These are phyloP conservation scores for Perizoma flavofasciatum DNA, from an alignment of 2,888 invertebrate genomes.

Conservation along the genomic window DNA sequence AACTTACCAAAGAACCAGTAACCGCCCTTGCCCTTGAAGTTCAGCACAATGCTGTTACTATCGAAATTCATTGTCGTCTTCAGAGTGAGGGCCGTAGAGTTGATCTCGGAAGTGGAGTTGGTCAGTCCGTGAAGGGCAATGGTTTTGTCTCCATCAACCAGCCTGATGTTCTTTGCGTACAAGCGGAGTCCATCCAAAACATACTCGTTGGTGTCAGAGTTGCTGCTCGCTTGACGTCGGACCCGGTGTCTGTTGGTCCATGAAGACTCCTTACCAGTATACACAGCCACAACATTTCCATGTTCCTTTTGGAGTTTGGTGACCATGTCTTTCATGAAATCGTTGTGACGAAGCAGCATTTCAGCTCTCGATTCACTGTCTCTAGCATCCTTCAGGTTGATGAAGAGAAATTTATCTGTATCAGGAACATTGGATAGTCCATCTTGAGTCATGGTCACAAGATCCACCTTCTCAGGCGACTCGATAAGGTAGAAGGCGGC, in stretches of 20 bases:
- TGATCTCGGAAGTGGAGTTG: slow-evolving; percentile 32
- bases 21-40: slow-evolving; percentile 55
- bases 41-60: slow-evolving; percentile 51
- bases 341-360: slow-evolving; percentile 85
- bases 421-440: slow-evolving; percentile 45
- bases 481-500: slow-evolving; percentile 79
- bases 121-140: slow-evolving; percentile 21
- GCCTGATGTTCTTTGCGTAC: slow-evolving; percentile 42
- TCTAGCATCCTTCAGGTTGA: slow-evolving; percentile 83
- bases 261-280: slow-evolving; percentile 84
- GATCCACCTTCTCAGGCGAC: slow-evolving; percentile 61
- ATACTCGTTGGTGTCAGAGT: slow-evolving; percentile 29
- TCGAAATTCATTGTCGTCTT: slow-evolving; percentile 53
- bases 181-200: slow-evolving; percentile 54
- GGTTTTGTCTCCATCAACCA: slow-evolving; percentile 16
- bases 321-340: slow-evolving; percentile 81
- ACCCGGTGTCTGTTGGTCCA: slow-evolving; percentile 63
- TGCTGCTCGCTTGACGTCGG: slow-evolving; percentile 55
- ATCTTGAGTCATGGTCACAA: slow-evolving; percentile 66
- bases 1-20: slow-evolving; percentile 76
- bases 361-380: slow-evolving; percentile 81
- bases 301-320: slow-evolving; percentile 71
- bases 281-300: slow-evolving; percentile 79
- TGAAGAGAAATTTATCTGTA: slow-evolving; percentile 75
- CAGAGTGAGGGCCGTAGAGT: slow-evolving; percentile 37